Evolutionary conservation across 2,113 vertebrate species (phyloP), one percentile per base, ranked within the genome.

Genomic region (Mohoua ochrocephala): DNA sequence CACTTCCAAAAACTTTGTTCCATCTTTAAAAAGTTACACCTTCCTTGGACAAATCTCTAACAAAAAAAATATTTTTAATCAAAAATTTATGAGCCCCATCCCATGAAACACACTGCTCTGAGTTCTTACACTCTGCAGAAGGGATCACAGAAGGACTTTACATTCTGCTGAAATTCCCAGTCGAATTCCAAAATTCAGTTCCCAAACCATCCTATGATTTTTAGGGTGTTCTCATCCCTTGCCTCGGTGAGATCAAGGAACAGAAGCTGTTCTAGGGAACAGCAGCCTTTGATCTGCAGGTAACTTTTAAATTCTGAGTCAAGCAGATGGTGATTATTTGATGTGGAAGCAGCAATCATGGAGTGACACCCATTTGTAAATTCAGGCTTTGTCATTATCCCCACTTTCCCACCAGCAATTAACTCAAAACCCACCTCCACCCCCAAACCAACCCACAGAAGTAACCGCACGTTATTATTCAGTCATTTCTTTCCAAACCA

Each of bases 31-130:
- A 20, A 59, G 39, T 13, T 22, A 6, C 14, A 21, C 15, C 16
- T 57, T 41, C 45, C 73, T 47, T 33, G 26, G 47, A 6, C 8
- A 78, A 37, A 67, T 0, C 44, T 9, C 54, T 6, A 28, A 45
- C 3, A 22, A 49, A 10, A 14, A 13, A 63, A 13, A 1, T 9
- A 6, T 23, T 73, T 61, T 45, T 2, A 88, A 75, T n/a, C 28
- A 20, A 59, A 59, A 57, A 31, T 33, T 8, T 39, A 60, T 5
- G 5, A 70, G 20, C 37, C 10, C 24, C 45, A 35, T 2, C 6
- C 2, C n/a, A 28, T 0, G 26, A 37, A 37, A 4, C 5, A 30
- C 3, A 24, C 16, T 4, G 18, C 47, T 27, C 24, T 1, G 9
- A 47, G 41, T 1, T 41, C 59, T 33, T 3, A 47, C 13, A 11